Base-by-base conservation (phyloP, 2,797 vertebrate genomes). In the Danio albolineatus region DNA sequence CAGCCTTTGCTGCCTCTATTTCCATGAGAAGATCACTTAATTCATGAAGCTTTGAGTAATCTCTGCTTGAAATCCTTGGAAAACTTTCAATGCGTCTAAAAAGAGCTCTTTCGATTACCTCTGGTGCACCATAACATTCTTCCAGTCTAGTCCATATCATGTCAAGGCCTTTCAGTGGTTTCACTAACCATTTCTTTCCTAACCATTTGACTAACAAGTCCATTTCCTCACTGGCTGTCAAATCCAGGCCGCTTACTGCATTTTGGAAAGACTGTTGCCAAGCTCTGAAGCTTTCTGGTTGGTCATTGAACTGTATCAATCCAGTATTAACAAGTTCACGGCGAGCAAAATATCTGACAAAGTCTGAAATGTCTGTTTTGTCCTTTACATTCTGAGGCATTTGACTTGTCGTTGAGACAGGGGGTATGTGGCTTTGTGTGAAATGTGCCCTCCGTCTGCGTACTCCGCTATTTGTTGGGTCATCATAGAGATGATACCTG, bases 191-290 rank as follows among this genome's bases (percentile, higher is more conserved):
- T n/a, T n/a, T 77, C 12, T 85, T 87, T 1, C 82, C 78, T 3
- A 85, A 73, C 82, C 86, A 86, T 38, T 88, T 89, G 0, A 78
- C 6, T 10, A 88, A 12, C 36, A 85, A 28, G 9, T 83, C 43
- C 14, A 83, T 75, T 19, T 82, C 80, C 19, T 84, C 76, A 48
- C 62, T 78, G 5, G 48, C 0, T 61, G 75, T 38, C 13, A 83
- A 41, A 28, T 81, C 39, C 38, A 84, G 46, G 21, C 56, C 71
- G 0, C 46, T 48, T 5, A 43, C 17, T n/a, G 74, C 73, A 48
- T 57, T 84, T 13, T 71, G 2, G 49, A 88, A 87, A 0, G 56
- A 85, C 0, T 6, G 4, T 39, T 72, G 48, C 81, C 81, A 89
- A 2, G 77, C 82, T 82, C 73, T 87, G 54, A 76, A 88, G 41